These are phyloP conservation scores for Ditylenchus dipsaci DNA, from an alignment of 1,140 invertebrate genomes.

Conservation along the genomic window DNA sequence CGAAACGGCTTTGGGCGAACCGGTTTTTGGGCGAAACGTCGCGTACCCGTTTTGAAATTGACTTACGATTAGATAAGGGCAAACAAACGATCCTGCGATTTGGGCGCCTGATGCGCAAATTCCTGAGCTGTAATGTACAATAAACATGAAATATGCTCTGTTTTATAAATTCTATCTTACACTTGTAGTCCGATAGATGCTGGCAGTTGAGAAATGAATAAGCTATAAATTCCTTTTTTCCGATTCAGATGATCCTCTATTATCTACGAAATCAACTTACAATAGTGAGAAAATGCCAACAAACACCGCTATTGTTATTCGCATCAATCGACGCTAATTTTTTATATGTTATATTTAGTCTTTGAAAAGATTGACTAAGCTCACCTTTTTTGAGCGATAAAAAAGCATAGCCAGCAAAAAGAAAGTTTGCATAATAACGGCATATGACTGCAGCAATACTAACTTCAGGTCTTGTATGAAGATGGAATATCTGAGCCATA, in stretches of 20 bases:
- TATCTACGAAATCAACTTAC: not conserved
- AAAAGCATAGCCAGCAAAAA: constrained; percentile 45
- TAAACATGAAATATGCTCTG: too few relatives aligned
- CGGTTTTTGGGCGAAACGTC: too few relatives aligned
- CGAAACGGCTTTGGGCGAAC: too few relatives aligned
- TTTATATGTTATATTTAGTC: not conserved
- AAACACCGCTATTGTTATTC: constrained; percentile 17
- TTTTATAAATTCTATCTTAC: too few relatives aligned
- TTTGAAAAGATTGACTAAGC: not conserved
- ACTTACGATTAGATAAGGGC: constrained; percentile 54
- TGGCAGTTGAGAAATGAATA: constrained; percentile 20
- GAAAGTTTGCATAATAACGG: constrained; percentile 49
- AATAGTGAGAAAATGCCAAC: not conserved
- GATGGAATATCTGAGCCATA: constrained; percentile 53
- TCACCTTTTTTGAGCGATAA: constrained; percentile 51
- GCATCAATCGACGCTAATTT: constrained; percentile 9
- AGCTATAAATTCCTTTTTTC: too few relatives aligned
- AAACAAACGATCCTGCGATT: constrained; percentile 55
- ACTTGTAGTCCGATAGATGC: constrained; percentile 11
- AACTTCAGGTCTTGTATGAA: constrained; percentile 53
- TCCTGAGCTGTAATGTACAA: constrained; percentile 16
- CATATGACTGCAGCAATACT: constrained; percentile 50
- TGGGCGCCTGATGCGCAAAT: constrained; percentile 52
- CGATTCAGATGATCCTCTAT: too few relatives aligned
- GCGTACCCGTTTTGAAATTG: too few relatives aligned